phyloP scores from a whole-genome alignment of 1,140 invertebrate genomes.

The Papilio dardanus region DNA sequence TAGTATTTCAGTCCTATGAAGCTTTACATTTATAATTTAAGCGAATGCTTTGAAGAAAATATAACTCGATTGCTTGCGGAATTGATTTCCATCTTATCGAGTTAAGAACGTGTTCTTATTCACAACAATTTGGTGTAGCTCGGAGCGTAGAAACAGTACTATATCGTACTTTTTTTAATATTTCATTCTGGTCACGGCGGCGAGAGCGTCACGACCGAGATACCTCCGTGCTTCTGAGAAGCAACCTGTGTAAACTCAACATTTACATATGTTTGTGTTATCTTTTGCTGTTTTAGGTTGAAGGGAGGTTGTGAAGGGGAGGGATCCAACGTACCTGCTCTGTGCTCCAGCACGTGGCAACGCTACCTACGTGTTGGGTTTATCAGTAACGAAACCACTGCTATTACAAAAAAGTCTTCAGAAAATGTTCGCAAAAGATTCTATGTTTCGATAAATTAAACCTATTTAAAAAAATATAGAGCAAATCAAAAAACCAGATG shows the following conservation, averaged over 20 bases:
- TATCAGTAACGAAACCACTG: background rate
- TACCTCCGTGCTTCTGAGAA: background rate
- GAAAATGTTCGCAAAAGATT: background rate
- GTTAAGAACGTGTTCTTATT: background rate
- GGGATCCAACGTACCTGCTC: background rate
- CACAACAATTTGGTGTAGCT: background rate
- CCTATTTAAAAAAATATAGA: no score
- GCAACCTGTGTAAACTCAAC: conserved; percentile 17
- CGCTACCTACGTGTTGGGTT: background rate
- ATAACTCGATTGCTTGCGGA: background rate
- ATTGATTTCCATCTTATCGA: conserved; percentile 16
- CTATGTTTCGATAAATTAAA: background rate
- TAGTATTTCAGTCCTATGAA: no score
- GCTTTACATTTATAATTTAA: no score
- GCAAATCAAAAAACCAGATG: no score
- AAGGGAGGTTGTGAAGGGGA: background rate
- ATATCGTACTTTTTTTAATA: background rate
- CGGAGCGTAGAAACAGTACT: background rate
- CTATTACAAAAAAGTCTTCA: background rate
- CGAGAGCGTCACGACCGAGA: background rate
- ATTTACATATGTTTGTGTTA: conserved; percentile 30
- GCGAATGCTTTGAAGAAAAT: no score
- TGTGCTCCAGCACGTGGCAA: background rate
- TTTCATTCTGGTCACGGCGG: conserved; percentile 2
- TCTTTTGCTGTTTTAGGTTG: conserved; percentile 13